Evolutionary conservation across 2,797 vertebrate species (phyloP).

Genomic region (Tolypeutes matacus): DNA sequence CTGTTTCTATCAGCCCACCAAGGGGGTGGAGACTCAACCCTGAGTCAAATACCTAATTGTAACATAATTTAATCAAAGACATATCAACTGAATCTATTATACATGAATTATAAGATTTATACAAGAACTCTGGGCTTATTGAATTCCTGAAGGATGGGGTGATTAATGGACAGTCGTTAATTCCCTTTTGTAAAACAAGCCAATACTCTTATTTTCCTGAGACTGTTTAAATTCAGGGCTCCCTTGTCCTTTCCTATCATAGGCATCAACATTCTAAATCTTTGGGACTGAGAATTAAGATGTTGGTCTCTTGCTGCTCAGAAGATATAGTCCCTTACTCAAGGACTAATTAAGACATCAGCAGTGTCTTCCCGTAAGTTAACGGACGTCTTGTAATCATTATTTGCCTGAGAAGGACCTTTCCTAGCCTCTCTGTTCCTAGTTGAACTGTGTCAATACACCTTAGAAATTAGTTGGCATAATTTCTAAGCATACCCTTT

Average conservation of each 20-base stretch:
- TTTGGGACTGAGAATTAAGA: background rate
- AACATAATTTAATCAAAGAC: no score
- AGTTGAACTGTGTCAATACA: background rate
- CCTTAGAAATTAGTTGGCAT: background rate
- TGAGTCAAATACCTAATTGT: no score
- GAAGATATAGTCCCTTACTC: background rate
- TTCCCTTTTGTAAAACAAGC: background rate
- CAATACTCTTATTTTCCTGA: background rate
- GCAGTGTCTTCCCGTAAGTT: background rate
- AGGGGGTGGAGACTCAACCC: no score
- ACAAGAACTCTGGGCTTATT: background rate
- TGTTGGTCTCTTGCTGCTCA: background rate
- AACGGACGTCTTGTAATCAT: background rate
- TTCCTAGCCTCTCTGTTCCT: background rate
- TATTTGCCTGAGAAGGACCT: background rate
- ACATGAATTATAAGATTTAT: no score
- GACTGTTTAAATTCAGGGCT: background rate
- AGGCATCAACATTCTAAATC: background rate
- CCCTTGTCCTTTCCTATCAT: background rate
- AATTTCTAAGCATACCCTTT: slow-evolving; percentile 28
- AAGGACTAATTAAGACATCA: background rate
- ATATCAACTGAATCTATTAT: no score
- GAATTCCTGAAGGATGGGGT: background rate
- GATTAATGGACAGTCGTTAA: background rate
- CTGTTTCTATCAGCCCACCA: no score